Base-by-base conservation (phyloP, 1,140 invertebrate species). In the Babylonia areolata region DNA sequence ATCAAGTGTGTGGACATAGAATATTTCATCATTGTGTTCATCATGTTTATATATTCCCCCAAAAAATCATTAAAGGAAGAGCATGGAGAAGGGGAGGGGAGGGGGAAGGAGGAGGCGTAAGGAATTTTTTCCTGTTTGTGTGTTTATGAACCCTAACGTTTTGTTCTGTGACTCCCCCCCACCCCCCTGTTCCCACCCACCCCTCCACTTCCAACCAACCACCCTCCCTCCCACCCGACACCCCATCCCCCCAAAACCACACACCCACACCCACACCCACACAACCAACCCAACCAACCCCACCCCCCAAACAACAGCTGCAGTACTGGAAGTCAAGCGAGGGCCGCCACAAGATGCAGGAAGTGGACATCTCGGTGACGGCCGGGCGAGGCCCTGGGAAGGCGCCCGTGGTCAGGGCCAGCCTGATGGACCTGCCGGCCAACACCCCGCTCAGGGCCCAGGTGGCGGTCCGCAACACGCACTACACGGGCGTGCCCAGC, bases 401-500 rank as follows among this genome's bases (percentile, higher is more conserved):
- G 37, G n/a, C 83, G 71, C 89, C 89, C 3, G 90, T 91, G 82
- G 89, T 92, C 1, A 86, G 90, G 17, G 92, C 90, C 17, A 85
- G 91, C 3, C 86, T 93, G 12, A 80, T 87, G 51, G 87, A 90
- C 35, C 89, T 93, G 3, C 93, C 93, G 31, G 92, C 99, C 0
- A 97, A 97, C 93, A 96, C 97, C 37, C 97, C 97, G 93, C 99
- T 99, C 93, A 97, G 96, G 92, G 98, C 98, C 0, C 96, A 97
- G 88, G 97, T 99, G 75, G 95, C 97, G 58, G 98, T 97, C 1
- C 98, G 97, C 93, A 99, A 99, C 94, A 97, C 97, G 3, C 95
- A 95, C 73, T 98, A 97, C 93, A 97, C 97, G 93, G 98, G 99
- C 51, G 97, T 98, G 12, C 95, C 97, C 1, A 98, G 97, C 90